Conservation (phyloP, 2,113 vertebrate genomes). For the Antigone vipio region DNA sequence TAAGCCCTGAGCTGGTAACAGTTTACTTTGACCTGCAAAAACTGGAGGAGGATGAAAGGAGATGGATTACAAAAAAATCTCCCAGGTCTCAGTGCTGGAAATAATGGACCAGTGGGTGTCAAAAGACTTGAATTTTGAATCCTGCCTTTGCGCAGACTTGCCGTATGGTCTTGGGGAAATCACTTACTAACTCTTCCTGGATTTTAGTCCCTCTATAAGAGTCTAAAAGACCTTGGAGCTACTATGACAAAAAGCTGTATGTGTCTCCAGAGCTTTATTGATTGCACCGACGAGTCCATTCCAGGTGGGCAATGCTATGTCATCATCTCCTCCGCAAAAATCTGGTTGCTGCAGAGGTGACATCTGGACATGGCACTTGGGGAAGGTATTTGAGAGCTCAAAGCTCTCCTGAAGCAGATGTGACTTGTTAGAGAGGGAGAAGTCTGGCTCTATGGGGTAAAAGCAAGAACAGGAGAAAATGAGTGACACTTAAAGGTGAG, state of each 20-base stretch:
- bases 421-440: background rate
- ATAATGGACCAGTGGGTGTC: background rate
- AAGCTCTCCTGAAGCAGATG: background rate
- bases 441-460: background rate
- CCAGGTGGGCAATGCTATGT: background rate
- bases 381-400: background rate
- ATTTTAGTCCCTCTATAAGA: background rate
- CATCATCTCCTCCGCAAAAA: background rate
- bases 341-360: background rate
- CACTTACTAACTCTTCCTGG: background rate
- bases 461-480: background rate
- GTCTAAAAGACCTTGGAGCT: background rate
- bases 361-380: background rate
- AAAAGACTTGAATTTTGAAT: background rate
- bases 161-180: background rate
- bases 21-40: background rate
- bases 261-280: background rate
- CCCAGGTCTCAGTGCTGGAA: background rate
- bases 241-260: background rate
- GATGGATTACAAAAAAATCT: background rate
- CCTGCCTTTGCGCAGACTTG: background rate
- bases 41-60: background rate
- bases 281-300: background rate
- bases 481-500: background rate
- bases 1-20: background rate